Percentiles rank a stretch among this genome's conserved stretches.
Conservation (phyloP, 2,888 invertebrate species). For the Beris chalybata region DNA sequence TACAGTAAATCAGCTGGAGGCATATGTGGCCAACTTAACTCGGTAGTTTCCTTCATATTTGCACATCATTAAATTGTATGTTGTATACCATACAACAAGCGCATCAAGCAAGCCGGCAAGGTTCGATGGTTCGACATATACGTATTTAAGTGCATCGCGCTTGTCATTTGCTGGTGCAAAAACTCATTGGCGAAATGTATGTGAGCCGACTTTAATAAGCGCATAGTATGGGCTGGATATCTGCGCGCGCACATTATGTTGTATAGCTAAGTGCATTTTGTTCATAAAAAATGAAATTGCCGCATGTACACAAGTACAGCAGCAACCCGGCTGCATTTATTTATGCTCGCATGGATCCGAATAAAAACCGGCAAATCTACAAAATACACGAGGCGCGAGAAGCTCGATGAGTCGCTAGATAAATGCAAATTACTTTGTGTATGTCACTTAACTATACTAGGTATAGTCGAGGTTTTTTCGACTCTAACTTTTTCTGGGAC, state of each 20-base stretch:
- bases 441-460: constrained; percentile 27
- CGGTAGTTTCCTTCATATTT: constrained; percentile 26
- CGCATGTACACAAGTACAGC: not conserved
- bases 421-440: constrained; percentile 34
- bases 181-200: constrained; percentile 20
- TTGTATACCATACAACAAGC: constrained; percentile 6
- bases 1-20: constrained; percentile 10
- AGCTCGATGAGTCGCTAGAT: constrained; percentile 32
- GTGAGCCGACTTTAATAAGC: not conserved
- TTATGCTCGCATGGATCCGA: not conserved
- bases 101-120: not conserved
- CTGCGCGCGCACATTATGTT: no score
- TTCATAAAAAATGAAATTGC: constrained; percentile 1
- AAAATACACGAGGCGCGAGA: constrained; percentile 33
- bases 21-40: constrained; percentile 31
- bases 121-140: not conserved
- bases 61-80: constrained; percentile 23
- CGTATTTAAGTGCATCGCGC: not conserved
- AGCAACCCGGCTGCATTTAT: not conserved
- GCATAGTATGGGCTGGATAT: no score
- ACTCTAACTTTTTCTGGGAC: constrained; percentile 16
- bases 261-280: no score
- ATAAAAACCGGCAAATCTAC: constrained; percentile 20
- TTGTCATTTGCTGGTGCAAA: constrained; percentile 8
- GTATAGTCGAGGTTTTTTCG: constrained; percentile 5